Conservation (phyloP, 1,140 invertebrate species). For the Schlechtendalia chinensis region DNA sequence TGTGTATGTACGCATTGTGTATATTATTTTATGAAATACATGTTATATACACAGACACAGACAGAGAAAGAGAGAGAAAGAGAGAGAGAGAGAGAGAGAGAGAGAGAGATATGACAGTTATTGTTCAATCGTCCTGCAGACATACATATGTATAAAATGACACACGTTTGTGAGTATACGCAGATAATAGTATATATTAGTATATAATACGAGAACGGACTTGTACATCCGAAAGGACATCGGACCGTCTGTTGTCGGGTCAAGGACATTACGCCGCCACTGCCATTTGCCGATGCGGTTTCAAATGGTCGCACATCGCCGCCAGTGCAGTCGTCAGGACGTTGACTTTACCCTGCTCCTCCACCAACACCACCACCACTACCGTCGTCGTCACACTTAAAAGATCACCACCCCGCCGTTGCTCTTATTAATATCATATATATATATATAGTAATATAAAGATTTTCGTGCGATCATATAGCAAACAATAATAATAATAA, state of each 20-base stretch:
- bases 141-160: not conserved
- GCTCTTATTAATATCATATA: not conserved
- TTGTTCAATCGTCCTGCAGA: slow-evolving; percentile 18
- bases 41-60: not conserved
- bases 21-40: not conserved
- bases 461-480: not conserved
- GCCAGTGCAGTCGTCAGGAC: slow-evolving; percentile 23
- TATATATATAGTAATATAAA: not conserved
- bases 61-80: too few species aligned
- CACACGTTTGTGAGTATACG: not conserved
- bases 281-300: slow-evolving; percentile 26
- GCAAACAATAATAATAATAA: slow-evolving; percentile 24
- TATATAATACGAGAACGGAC: not conserved
- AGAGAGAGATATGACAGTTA: slow-evolving; percentile 13
- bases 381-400: slow-evolving; percentile 4
- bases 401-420: not conserved
- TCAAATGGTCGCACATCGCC: slow-evolving; percentile 46
- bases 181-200: not conserved
- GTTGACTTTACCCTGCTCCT: slow-evolving; percentile 32
- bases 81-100: not conserved
- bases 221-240: slow-evolving; percentile 44
- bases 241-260: slow-evolving; percentile 46
- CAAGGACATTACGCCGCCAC: slow-evolving; percentile 25
- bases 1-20: not conserved
- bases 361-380: not conserved